These are phyloP conservation scores for Pectinophora gossypiella DNA, from an alignment of 1,140 invertebrate genomes.

Conservation along the genomic window DNA sequence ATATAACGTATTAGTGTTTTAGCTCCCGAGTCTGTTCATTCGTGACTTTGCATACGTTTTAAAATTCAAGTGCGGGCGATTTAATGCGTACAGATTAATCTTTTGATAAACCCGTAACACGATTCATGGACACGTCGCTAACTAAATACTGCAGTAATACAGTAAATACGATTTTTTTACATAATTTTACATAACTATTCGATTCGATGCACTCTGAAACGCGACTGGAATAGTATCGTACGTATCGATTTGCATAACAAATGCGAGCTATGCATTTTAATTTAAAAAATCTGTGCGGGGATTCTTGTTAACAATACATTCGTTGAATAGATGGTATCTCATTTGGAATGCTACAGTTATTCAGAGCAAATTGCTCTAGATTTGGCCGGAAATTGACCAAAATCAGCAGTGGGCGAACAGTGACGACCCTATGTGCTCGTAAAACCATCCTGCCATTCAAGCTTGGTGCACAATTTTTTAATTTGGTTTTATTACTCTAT, in stretches of 20 bases:
- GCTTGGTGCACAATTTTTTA: constrained; percentile 22
- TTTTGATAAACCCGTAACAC: constrained; percentile 4
- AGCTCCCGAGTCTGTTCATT: background rate
- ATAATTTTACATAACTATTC: background rate
- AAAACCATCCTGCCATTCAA: constrained; percentile 22
- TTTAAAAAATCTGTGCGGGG: constrained; percentile 18
- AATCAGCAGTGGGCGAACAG: constrained; percentile 28
- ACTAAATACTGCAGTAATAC: background rate
- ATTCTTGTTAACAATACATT: constrained; percentile 18
- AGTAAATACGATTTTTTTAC: too few relatives aligned
- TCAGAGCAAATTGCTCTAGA: constrained; percentile 27
- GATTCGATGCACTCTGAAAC: background rate
- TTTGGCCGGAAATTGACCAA: constrained; percentile 34
- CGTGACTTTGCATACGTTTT: constrained; percentile 16
- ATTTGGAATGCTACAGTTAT: constrained; percentile 19
- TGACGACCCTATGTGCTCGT: background rate
- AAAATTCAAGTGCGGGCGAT: background rate
- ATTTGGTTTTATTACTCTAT: constrained; percentile 23
- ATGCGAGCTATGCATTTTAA: constrained; percentile 19
- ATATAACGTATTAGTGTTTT: too few relatives aligned
- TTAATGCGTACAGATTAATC: background rate
- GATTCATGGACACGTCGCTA: constrained; percentile 13
- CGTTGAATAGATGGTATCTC: constrained; percentile 19
- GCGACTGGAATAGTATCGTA: constrained; percentile 5
- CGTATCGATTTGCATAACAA: constrained; percentile 21